Base-by-base conservation (phyloP, 2,113 vertebrate genomes). In the Lophura nycthemera region DNA sequence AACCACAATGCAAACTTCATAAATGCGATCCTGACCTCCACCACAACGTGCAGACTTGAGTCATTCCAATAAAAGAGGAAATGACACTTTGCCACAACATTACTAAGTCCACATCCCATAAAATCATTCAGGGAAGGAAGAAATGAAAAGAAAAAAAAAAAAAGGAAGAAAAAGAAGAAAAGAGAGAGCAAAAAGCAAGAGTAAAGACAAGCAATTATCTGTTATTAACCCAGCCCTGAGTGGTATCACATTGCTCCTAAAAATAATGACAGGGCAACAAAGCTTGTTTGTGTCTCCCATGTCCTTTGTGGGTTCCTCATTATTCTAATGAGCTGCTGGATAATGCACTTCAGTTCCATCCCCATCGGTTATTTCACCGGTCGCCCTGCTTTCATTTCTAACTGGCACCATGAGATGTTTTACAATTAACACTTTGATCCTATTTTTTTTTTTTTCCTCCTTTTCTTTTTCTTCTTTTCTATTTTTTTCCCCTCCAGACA, bases 1-100 rank as follows among this genome's bases (percentile, higher is more conserved):
- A 97, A 97, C 96, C 95, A 97, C 91, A 96, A 88, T 88, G 92
- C 91, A 97, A 97, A 97, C 96, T 96, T 90, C 93, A 93, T 93
- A 96, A 97, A 93, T 11, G 54, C 65, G 92, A 52, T 95, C 71
- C 93, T 96, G 94, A 96, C 96, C 95, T 97, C 96, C 89, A 45
- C 86, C 76, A 86, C 88, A 89, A 66, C 1, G 12, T 4, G 0
- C 65, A 91, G 87, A 83, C 79, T 94, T 95, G 94, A 96, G 86
- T 96, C 91, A 96, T 96, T 95, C 93, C 92, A 93, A 96, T 97
- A 96, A 91, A 94, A 95, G 74, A 94, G 94, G 92, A 96, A 95
- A 97, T 88, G 90, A 96, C 95, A 95, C 93, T 96, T 94, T 94
- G 94, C 96, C 94, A 97, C 94, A 96, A 95, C 92, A 95, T 96